phyloP scores from a whole-genome alignment of 2,113 vertebrate genomes.

The Pelmatolapia mariae region DNA sequence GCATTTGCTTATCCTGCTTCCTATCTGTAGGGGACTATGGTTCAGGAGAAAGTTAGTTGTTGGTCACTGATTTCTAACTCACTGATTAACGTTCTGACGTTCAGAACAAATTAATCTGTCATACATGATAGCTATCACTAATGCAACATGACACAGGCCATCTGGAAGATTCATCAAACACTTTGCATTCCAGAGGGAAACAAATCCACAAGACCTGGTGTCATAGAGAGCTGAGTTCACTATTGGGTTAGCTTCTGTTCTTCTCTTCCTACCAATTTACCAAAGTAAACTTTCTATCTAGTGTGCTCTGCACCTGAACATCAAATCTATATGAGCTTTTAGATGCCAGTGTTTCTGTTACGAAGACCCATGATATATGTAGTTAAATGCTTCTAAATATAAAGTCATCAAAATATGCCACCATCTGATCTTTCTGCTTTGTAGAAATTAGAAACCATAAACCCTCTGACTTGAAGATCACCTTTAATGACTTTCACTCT shows the following conservation, averaged over 20 bases:
- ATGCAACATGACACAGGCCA: not conserved
- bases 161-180: conserved; percentile 9
- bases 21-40: not conserved
- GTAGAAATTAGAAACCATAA: not conserved
- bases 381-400: not conserved
- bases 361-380: not conserved
- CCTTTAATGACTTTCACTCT: conserved; percentile 7
- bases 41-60: not conserved
- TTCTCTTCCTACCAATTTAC: not conserved
- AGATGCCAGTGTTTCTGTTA: not conserved
- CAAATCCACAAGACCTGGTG: not conserved
- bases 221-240: not conserved
- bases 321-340: not conserved
- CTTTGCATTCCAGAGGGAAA: not conserved
- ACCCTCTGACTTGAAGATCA: not conserved
- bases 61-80: not conserved
- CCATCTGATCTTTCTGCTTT: not conserved
- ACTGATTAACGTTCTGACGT: not conserved
- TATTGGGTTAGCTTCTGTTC: not conserved
- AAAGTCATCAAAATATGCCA: not conserved
- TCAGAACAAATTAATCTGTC: not conserved
- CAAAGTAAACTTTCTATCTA: not conserved
- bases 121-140: not conserved
- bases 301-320: not conserved
- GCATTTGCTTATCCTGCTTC: not conserved